Percentiles rank a stretch among this genome's conserved stretches.
Conservation (phyloP, 2,797 vertebrate species). For the Apogon hyalosoma region DNA sequence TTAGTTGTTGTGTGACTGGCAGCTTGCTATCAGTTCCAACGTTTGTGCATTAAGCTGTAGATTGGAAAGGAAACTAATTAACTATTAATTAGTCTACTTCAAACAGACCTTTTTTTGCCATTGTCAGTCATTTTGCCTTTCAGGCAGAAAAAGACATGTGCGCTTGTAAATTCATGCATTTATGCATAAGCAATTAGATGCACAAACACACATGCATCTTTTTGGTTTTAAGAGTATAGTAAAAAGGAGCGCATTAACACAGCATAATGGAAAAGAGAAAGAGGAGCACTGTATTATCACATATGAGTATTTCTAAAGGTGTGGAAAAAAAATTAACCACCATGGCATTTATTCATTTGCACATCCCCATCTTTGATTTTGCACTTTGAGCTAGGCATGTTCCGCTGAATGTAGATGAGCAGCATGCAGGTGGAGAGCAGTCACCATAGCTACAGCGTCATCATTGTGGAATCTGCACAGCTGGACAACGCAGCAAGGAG, state of each 20-base stretch:
- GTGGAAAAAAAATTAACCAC: neutral
- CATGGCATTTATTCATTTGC: conserved; percentile 14
- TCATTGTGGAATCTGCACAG: conserved; percentile 57
- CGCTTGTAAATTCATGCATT: conserved; percentile 62
- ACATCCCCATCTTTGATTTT: conserved; percentile 11
- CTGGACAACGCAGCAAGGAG: conserved; percentile 59
- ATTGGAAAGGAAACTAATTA: conserved; percentile 81
- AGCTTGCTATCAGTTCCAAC: conserved; percentile 70
- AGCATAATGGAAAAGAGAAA: conserved; percentile 36
- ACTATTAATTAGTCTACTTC: conserved; percentile 84
- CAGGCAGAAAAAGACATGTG: conserved; percentile 56
- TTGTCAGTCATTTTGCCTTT: conserved; percentile 79
- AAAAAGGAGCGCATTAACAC: conserved; percentile 22
- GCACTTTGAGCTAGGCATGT: conserved; percentile 6
- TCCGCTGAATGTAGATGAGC: conserved; percentile 38
- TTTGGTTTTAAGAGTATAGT: conserved; percentile 47
- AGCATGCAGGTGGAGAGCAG: conserved; percentile 52
- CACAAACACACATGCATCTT: conserved; percentile 39
- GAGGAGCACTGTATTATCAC: conserved; percentile 27
- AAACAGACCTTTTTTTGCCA: conserved; percentile 71
- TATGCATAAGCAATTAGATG: conserved; percentile 66
- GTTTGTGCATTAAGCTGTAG: conserved; percentile 71
- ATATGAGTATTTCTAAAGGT: conserved; percentile 12
- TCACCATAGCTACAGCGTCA: conserved; percentile 77
- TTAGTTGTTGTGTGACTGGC: conserved; percentile 74